A percentile compares a stretch with the other conserved stretches of the same genome.
Evolutionary conservation across 1,140 invertebrate species (phyloP).

Genomic region (Heterodera schachtii): DNA sequence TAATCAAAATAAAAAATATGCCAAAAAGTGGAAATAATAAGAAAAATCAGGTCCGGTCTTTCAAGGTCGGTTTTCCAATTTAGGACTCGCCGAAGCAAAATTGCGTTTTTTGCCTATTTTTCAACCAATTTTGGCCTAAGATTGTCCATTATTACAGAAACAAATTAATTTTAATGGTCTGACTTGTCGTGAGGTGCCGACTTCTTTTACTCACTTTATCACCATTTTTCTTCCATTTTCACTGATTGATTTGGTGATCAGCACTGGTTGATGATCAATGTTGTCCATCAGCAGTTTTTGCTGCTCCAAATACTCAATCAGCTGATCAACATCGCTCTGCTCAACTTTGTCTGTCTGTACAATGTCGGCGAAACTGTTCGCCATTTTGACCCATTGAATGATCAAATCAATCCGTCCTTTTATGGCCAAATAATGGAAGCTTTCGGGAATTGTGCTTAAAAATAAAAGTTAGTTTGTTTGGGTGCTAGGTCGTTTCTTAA

Average conservation of each 20-base stretch:
- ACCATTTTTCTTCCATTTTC: slow-evolving; percentile 14
- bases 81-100: no score
- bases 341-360: not conserved
- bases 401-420: slow-evolving; percentile 3
- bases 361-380: slow-evolving; percentile 31
- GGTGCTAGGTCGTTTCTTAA: no score
- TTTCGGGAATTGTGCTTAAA: slow-evolving; percentile 42
- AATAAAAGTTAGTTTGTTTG: not conserved
- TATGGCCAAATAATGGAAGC: slow-evolving; percentile 46
- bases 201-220: no score
- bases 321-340: not conserved
- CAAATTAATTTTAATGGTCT: no score
- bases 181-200: no score
- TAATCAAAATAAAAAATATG: no score
- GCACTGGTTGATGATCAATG: slow-evolving; percentile 14
- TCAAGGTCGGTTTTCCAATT: no score
- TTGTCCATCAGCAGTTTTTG: slow-evolving; percentile 23
- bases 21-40: no score
- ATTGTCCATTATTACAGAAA: no score
- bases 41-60: no score
- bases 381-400: slow-evolving; percentile 29
- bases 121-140: no score
- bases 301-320: not conserved
- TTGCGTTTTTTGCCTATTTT: no score
- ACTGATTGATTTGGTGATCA: not conserved